These are phyloP conservation scores for Acrobeloides nanus DNA, from an alignment of 2,888 invertebrate species.

Conservation along the genomic window DNA sequence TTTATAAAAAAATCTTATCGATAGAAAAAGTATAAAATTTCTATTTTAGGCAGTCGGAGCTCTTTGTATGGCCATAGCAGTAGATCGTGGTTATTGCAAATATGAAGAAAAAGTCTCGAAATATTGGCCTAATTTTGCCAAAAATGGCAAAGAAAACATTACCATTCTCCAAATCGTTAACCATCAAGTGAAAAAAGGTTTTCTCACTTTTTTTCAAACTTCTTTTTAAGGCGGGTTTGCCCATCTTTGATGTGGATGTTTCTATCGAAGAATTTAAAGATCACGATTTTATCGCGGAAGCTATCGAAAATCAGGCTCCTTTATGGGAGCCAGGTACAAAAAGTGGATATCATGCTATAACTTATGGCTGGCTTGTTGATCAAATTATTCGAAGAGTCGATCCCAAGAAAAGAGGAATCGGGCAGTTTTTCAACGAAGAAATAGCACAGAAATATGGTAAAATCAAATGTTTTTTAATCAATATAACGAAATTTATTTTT, in stretches of 20 bases:
- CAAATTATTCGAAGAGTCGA: slow-evolving; percentile 55
- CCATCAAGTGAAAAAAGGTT: no score
- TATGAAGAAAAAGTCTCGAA: slow-evolving; percentile 50
- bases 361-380: slow-evolving; percentile 56
- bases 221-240: slow-evolving; percentile 54
- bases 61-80: slow-evolving; percentile 46
- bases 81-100: slow-evolving; percentile 51
- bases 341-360: slow-evolving; percentile 56
- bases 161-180: slow-evolving; percentile 49
- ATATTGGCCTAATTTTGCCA: slow-evolving; percentile 56
- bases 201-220: no score
- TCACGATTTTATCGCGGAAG: slow-evolving; percentile 46
- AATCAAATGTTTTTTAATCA: no score
- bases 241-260: slow-evolving; percentile 50
- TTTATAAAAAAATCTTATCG: no score
- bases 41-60: slow-evolving; percentile 45
- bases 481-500: no score
- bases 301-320: slow-evolving; percentile 52
- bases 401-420: slow-evolving; percentile 53
- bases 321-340: slow-evolving; percentile 43
- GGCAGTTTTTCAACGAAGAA: slow-evolving; percentile 54
- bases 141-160: slow-evolving; percentile 54
- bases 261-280: slow-evolving; percentile 46
- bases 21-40: no score
- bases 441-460: slow-evolving; percentile 43